Evolutionary conservation across 1,140 invertebrate genomes (phyloP).

Genomic region (Capitella teleta): DNA sequence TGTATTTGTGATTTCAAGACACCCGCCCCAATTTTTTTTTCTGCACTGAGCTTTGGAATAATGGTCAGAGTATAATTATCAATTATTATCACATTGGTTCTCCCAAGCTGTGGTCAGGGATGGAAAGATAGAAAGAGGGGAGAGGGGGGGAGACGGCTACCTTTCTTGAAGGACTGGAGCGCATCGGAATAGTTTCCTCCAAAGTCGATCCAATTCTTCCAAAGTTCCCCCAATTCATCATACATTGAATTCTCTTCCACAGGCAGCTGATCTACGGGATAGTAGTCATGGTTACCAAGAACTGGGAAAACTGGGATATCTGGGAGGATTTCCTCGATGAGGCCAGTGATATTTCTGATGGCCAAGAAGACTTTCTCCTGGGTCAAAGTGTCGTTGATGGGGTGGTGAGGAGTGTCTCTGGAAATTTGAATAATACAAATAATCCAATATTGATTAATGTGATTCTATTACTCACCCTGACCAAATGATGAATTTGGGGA

Average conservation of each 20-base stretch:
- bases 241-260: neutral
- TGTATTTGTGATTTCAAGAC: too few relatives aligned
- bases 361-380: neutral
- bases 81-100: too few relatives aligned
- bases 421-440: neutral
- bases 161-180: too few relatives aligned
- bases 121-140: too few relatives aligned
- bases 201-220: neutral
- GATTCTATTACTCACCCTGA: neutral
- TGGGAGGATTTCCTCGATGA: neutral
- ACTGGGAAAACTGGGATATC: neutral
- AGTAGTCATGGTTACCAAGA: slow-evolving; percentile 3
- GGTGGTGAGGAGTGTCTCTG: neutral
- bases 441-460: neutral
- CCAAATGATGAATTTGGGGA: neutral
- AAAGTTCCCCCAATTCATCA: neutral
- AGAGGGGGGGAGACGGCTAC: too few relatives aligned
- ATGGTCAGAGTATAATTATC: too few relatives aligned
- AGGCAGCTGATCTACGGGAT: neutral
- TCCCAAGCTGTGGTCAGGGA: too few relatives aligned
- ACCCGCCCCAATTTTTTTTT: too few relatives aligned
- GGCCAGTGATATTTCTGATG: neutral
- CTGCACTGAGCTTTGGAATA: too few relatives aligned
- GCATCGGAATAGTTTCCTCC: too few relatives aligned
- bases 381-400: neutral